phyloP scores from a whole-genome alignment of 2,113 vertebrate genomes.

The Acanthisitta chloris region DNA sequence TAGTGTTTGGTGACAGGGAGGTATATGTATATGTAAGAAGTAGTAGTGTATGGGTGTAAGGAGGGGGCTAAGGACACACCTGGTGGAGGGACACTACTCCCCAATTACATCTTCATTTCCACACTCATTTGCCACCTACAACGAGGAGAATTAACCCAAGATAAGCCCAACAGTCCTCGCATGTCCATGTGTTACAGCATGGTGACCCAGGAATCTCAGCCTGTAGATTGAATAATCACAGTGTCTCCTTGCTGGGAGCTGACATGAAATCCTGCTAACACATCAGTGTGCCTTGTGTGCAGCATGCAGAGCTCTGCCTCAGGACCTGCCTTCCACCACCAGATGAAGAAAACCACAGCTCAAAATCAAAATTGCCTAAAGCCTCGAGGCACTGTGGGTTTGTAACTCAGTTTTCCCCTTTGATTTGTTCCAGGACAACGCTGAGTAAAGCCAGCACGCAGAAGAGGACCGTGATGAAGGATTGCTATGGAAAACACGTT shows the following conservation, averaged over 20 bases:
- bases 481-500: slow-evolving; percentile 81
- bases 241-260: background rate
- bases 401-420: background rate
- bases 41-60: no score
- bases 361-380: no score
- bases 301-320: background rate
- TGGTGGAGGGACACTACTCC: no score
- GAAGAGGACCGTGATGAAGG: slow-evolving; percentile 95
- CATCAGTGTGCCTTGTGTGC: background rate
- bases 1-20: no score
- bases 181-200: background rate
- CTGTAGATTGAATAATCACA: no score
- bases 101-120: no score
- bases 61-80: no score
- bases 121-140: no score
- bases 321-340: no score
- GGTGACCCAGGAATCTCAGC: background rate
- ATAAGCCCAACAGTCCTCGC: no score
- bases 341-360: background rate
- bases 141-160: no score
- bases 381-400: background rate
- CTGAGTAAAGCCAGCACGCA: slow-evolving; percentile 88
- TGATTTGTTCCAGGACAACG: slow-evolving; percentile 75
- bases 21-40: no score
- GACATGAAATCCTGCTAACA: background rate